Base-by-base conservation (phyloP, 2,888 invertebrate species). In the Empis livida region DNA sequence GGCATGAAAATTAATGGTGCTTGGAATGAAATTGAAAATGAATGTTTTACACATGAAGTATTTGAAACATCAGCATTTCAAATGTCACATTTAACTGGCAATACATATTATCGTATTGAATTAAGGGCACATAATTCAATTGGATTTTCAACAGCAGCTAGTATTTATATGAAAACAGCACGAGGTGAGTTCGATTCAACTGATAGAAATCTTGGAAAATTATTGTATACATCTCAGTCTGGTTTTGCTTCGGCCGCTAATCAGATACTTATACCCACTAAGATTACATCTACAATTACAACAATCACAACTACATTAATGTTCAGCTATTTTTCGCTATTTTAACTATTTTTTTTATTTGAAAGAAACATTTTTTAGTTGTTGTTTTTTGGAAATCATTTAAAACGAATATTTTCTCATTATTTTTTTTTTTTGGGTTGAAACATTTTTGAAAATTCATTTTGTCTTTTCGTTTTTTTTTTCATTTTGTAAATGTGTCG, bases 71-170 rank as follows among this genome's bases (percentile, higher is more conserved):
- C 80, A 49, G 79, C 80, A 47, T 79, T 77, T 57, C 81, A 82
- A 70, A 73, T 93, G 61, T 75, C 75, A 52, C 71, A 75, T 14
- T 75, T 95, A 16, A 72, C 73, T 46, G 80, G 91, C 1, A 85
- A 90, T 63, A 85, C 88, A 6, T 80, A 79, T 55, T 94, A 95
- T 73, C 80, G 79, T 61, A 81, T 91, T 60, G 85, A 89, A 62
- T 73, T 94, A 48, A 75, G 80, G 55, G 94, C 93, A 41, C 85
- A 84, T 66, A 95, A 95, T 68, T 71, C 78, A 20, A 84, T 93
- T 53, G 94, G 93, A 48, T 81, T 73, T 69, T 89, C 92, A 59
- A 73, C 78, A 50, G 82, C 89, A 2, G 83, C 84, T 39, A 77
- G 80, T 62, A 77, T 88, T 56, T 78, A 82, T 64, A 77, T 93